phyloP scores from a whole-genome alignment of 1,140 invertebrate species.

The Notospermus geniculatus region DNA sequence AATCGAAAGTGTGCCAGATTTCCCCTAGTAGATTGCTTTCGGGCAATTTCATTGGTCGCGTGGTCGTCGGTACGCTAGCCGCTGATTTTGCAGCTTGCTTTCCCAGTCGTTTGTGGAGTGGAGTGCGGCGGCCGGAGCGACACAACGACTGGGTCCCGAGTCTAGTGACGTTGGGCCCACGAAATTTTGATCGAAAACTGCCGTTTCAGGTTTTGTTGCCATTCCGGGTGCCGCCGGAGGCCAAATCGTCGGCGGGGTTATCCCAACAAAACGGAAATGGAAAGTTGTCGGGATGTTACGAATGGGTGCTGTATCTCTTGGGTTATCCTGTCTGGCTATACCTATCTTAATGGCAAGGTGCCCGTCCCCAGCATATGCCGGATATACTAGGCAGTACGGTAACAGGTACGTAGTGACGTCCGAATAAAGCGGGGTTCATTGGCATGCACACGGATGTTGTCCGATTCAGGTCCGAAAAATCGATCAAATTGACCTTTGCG shows the following conservation, averaged over 20 bases:
- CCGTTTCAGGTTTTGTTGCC: conserved; percentile 64
- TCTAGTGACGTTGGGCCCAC: no score
- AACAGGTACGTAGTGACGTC: conserved; percentile 60
- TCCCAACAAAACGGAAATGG: conserved; percentile 37
- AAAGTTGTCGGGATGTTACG: conserved; percentile 38
- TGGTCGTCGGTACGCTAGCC: no score
- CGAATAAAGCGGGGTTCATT: background rate
- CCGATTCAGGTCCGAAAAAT: background rate
- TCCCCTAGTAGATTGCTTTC: no score
- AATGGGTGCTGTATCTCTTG: conserved; percentile 28
- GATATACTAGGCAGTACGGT: conserved; percentile 76
- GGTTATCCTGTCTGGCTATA: conserved; percentile 24
- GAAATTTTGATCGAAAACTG: no score
- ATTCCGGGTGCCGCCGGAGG: conserved; percentile 46
- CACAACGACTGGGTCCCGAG: no score
- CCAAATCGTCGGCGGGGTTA: conserved; percentile 40
- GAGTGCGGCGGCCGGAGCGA: no score
- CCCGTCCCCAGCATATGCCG: conserved; percentile 29
- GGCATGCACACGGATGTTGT: background rate
- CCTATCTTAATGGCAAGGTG: conserved; percentile 36
- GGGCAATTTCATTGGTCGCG: no score
- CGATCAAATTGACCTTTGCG: background rate
- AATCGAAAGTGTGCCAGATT: no score
- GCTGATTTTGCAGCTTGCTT: no score
- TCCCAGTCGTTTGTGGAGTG: no score